A percentile compares a stretch with the other conserved stretches of the same genome.
Conservation (phyloP, 2,888 invertebrate species). For the Drosophila rellima region DNA sequence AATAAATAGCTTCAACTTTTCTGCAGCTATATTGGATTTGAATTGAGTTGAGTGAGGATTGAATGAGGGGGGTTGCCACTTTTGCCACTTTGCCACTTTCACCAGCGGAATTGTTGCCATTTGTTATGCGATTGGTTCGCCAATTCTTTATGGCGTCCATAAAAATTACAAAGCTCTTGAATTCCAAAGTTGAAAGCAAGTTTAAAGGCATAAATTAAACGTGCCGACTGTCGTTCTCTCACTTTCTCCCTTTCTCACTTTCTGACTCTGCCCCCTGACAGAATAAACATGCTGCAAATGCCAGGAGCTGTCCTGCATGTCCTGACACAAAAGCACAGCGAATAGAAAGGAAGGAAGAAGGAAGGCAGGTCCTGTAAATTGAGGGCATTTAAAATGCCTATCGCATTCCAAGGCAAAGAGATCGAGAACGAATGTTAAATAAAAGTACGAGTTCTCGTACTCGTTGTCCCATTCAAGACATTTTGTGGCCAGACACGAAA, state of each 20-base stretch:
- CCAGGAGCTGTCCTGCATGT: slow-evolving; percentile 58
- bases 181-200: slow-evolving; percentile 57
- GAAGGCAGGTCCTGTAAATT: slow-evolving; percentile 39
- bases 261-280: slow-evolving; percentile 38
- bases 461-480: slow-evolving; percentile 32
- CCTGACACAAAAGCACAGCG: slow-evolving; percentile 32
- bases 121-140: slow-evolving; percentile 75
- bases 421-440: slow-evolving; percentile 42
- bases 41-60: slow-evolving; percentile 67
- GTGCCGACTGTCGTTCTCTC: slow-evolving; percentile 10
- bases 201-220: slow-evolving; percentile 73
- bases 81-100: slow-evolving; percentile 52
- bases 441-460: slow-evolving; percentile 31
- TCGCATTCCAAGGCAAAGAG: slow-evolving; percentile 64
- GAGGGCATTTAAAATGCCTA: slow-evolving; percentile 72
- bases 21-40: slow-evolving; percentile 62
- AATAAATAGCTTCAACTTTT: slow-evolving; percentile 76
- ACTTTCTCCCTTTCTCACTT: neutral
- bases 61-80: slow-evolving; percentile 38
- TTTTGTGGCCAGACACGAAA: slow-evolving; percentile 45
- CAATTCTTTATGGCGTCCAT: slow-evolving; percentile 60
- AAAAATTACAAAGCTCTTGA: slow-evolving; percentile 59
- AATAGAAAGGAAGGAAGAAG: slow-evolving; percentile 19
- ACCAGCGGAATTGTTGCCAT: slow-evolving; percentile 74
- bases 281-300: slow-evolving; percentile 63